Conservation (phyloP, 2,888 invertebrate genomes). For the Caenorhabditis sinica region DNA sequence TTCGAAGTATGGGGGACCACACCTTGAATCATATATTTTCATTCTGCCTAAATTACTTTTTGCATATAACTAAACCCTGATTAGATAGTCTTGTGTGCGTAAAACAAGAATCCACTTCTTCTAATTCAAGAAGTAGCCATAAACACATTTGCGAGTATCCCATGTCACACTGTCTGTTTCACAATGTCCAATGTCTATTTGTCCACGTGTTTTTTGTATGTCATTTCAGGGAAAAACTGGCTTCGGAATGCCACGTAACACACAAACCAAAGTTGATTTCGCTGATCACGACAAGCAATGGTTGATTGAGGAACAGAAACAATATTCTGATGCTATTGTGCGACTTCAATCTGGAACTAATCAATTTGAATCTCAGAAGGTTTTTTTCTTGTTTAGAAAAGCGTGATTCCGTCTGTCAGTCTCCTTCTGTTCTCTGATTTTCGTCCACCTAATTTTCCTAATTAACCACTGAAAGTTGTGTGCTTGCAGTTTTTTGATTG, state of each 20-base stretch:
- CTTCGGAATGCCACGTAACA: slow-evolving; percentile 82
- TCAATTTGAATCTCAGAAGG: slow-evolving; percentile 80
- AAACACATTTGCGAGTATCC: too few relatives aligned
- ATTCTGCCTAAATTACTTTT: too few relatives aligned
- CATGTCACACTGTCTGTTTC: neutral
- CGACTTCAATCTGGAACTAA: slow-evolving; percentile 83
- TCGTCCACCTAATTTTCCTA: slow-evolving; percentile 1
- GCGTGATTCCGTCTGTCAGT: neutral
- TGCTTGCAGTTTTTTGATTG: slow-evolving; percentile 8
- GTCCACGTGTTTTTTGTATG: slow-evolving; percentile 24
- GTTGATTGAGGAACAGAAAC: slow-evolving; percentile 75
- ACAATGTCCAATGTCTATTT: slow-evolving; percentile 12
- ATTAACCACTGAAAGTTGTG: slow-evolving; percentile 19
- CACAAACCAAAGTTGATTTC: slow-evolving; percentile 78
- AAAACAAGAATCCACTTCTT: neutral
- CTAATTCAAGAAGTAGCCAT: neutral
- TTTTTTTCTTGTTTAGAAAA: slow-evolving; percentile 33
- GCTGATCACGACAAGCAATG: slow-evolving; percentile 78
- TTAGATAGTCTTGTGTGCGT: too few relatives aligned
- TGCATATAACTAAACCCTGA: too few relatives aligned
- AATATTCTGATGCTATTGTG: slow-evolving; percentile 78
- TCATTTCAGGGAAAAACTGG: slow-evolving; percentile 79
- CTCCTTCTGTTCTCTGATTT: slow-evolving; percentile 4
- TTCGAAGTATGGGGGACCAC: too few relatives aligned
- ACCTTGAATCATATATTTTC: too few relatives aligned